Evolutionary conservation across 2,113 vertebrate species (phyloP).

Genomic region (Pterophyllum scalare): DNA sequence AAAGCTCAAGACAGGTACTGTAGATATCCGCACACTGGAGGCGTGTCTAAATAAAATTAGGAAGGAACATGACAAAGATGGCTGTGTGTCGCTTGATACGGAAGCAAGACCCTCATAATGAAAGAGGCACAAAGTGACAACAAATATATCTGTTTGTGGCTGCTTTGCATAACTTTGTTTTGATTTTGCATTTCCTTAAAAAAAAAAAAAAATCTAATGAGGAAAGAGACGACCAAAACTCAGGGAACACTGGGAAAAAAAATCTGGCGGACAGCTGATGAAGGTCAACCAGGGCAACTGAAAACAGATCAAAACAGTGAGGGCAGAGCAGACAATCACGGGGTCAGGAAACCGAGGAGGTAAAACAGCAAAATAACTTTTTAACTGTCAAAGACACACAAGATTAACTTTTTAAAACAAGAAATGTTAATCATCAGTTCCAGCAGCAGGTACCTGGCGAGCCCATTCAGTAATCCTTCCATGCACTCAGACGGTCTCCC

Average conservation of each 20-base stretch:
- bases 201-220: neutral
- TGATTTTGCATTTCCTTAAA: neutral
- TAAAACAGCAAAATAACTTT: neutral
- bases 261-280: neutral
- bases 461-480: neutral
- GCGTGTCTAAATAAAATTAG: neutral
- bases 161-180: neutral
- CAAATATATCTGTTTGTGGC: neutral
- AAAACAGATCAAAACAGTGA: neutral
- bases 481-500: neutral
- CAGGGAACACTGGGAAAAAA: neutral
- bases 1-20: no score
- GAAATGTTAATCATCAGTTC: neutral
- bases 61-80: no score
- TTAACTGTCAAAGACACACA: neutral
- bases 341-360: neutral
- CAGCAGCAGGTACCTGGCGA: neutral
- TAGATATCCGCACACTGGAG: neutral
- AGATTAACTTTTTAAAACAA: neutral
- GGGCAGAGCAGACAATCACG: neutral
- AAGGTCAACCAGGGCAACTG: rapidly evolving
- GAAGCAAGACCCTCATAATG: neutral
- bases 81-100: no score
- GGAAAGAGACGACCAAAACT: neutral
- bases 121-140: neutral